A percentile compares a stretch with the other conserved stretches of the same genome.
Conservation (phyloP, 2,888 invertebrate genomes). For the Formica aserva region DNA sequence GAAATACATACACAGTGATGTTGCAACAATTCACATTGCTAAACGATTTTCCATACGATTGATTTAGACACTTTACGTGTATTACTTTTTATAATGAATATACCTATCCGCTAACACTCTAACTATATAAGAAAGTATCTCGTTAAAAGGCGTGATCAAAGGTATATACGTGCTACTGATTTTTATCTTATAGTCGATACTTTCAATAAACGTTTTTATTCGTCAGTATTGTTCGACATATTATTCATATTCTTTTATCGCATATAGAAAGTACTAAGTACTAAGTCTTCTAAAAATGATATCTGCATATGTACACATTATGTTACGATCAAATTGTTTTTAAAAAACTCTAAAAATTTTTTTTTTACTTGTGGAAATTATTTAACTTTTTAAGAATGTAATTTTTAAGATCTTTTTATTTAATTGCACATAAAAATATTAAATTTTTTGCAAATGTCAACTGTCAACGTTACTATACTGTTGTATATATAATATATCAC, state of each 20-base stretch:
- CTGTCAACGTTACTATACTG: background rate
- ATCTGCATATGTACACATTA: background rate
- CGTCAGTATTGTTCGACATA: slow-evolving; percentile 20
- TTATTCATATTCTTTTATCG: slow-evolving; percentile 19
- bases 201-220: slow-evolving; percentile 1
- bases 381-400: background rate
- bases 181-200: slow-evolving; percentile 57
- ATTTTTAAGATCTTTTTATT: background rate
- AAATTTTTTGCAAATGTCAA: background rate
- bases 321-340: background rate
- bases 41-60: background rate
- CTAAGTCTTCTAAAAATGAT: background rate
- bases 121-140: slow-evolving; percentile 55
- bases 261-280: background rate
- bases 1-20: background rate
- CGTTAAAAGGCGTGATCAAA: slow-evolving; percentile 60
- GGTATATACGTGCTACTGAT: slow-evolving; percentile 46
- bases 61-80: background rate
- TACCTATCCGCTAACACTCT: background rate
- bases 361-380: background rate
- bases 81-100: background rate
- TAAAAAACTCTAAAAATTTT: background rate
- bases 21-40: background rate
- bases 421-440: background rate
- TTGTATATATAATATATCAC: background rate